Evolutionary conservation across 2,113 vertebrate species (phyloP), one percentile per base, ranked within the genome.

Genomic region (Apteryx mantelli): DNA sequence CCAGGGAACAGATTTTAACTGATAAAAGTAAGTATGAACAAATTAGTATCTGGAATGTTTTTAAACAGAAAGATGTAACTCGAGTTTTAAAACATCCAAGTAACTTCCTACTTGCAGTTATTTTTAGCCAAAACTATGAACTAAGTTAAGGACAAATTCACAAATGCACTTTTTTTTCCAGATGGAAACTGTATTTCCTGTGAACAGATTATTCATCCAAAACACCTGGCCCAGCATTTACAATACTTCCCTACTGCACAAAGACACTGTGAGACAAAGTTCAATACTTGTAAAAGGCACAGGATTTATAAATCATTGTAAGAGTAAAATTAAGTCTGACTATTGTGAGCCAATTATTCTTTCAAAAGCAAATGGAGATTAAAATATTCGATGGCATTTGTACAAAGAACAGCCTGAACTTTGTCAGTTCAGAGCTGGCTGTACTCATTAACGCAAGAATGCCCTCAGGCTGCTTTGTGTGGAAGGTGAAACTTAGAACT

Each of bases 321-420:
- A 76, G 81, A 68, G 58, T 56, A 70, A 93, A 95, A 93, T 66
- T 81, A 93, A 91, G 63, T 40, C 63, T 46, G 28, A 42, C 42
- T 55, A 64, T 20, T 75, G 40, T 24, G 52, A 95, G 95, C 69
- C 93, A 95, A 88, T 73, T 75, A 75, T 79, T 89, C 91, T 89
- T 94, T 81, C 86, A 93, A 91, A 97, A 84, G 87, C 78, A 88
- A 88, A 91, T 16, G 46, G 25, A 92, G 88, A 96, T 97, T 94
- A 96, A 93, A 96, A 91, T 82, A 94, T 96, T 93, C 20, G 6
- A 70, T 38, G 25, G 50, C 76, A 83, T 93, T 86, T 79, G 64
- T 92, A 80, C 60, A 97, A 94, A 96, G 97, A 95, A 97, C 97
- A 97, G 90, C 46, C 71, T 95, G 97, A 97, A 97, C 95, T 97